Evolutionary conservation across 2,797 vertebrate species (phyloP), one percentile per base, ranked within the genome.

Genomic region (Centropyge bicolor): DNA sequence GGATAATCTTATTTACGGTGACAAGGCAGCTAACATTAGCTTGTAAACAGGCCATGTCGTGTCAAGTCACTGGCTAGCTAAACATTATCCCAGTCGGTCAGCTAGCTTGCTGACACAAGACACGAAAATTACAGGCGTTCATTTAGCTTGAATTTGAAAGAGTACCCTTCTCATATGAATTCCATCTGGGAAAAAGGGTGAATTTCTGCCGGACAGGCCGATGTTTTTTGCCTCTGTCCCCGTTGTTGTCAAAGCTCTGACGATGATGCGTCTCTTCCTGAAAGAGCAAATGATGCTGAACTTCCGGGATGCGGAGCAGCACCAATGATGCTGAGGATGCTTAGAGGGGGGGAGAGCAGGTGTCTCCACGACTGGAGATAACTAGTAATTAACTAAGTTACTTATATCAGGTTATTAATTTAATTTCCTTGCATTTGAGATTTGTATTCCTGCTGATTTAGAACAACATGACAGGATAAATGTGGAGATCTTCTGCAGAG

Each of bases 291-390:
- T 81, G 88, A 91, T 90, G 88, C 84, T 82, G 64, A 71, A 90
- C 93, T 93, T 92, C 94, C 91, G 91, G 93, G 92, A 93, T 92
- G 91, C 90, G 85, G 88, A 85, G 88, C 74, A 51, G 87, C 40
- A 57, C 64, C 67, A 69, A 45, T 73, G 91, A 90, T 91, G 88
- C 85, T 84, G 83, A 57, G 57, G 76, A 57, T 64, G 74, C 20
- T 41, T 1, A 22, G 3, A 31, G 17, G 27, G 49, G 10, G 46
- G 13, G 31, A 2, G 5, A 48, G 43, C 46, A 59, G 27, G 40
- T 20, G 54, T 67, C 1, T 52, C 5, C 2, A 16, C 14, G 5
- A 24, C n/a, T 35, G 10, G 6, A 48, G 19, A 70, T 0, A 63
- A 6, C 16, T 14, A 3, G 38, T 56, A 20, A 46, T 51, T 64